Conservation (phyloP, 2,113 vertebrate genomes). For the Entelurus aequoreus region DNA sequence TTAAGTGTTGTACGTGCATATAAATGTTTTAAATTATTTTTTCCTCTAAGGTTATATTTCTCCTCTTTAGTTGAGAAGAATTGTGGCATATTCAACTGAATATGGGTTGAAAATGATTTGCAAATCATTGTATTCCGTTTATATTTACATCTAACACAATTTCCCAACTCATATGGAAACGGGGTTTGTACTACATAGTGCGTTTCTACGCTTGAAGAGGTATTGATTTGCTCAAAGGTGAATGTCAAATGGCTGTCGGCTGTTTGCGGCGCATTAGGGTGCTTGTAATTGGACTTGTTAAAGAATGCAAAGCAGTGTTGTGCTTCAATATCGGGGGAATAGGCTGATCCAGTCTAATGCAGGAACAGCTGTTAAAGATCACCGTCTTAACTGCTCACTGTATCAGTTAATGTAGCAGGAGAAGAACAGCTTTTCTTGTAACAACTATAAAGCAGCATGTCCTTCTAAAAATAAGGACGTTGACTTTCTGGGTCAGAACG, state of each 20-base stretch:
- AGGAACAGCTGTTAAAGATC: conserved; percentile 70
- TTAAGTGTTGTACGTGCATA: no score
- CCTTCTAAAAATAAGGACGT: conserved; percentile 43
- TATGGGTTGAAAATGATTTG: no score
- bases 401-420: conserved; percentile 56
- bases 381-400: conserved; percentile 57
- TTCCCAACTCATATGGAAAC: no score
- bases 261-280: conserved; percentile 22
- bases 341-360: conserved; percentile 65
- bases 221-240: neutral
- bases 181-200: neutral
- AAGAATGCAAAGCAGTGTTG: conserved; percentile 54
- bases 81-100: no score
- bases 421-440: conserved; percentile 44
- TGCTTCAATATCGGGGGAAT: conserved; percentile 51
- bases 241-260: conserved; percentile 6
- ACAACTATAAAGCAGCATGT: conserved; percentile 49
- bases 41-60: no score
- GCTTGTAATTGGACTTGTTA: conserved; percentile 49
- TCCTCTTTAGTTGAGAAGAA: no score
- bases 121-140: no score
- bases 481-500: conserved; percentile 25
- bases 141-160: no score
- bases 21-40: no score
- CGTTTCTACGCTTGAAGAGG: neutral